These are phyloP conservation scores for Sminthurinus signatus DNA, from an alignment of 1,140 invertebrate species.

Conservation along the genomic window DNA sequence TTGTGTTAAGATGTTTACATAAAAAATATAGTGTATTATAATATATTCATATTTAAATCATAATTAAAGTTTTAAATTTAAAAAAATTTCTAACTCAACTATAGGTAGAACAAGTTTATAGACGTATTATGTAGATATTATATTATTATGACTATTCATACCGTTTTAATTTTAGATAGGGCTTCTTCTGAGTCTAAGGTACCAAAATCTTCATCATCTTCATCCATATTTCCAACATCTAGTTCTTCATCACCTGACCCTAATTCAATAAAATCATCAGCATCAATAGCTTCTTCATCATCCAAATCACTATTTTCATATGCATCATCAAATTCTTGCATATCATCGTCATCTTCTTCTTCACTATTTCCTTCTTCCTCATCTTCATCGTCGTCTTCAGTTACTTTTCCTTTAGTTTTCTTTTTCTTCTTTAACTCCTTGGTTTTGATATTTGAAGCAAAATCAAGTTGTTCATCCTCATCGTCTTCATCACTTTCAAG, in stretches of 20 bases:
- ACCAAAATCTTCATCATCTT: constrained; percentile 41
- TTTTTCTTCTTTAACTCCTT: constrained; percentile 7
- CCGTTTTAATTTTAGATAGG: too few species aligned
- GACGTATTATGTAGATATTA: too few species aligned
- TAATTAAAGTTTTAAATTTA: too few species aligned
- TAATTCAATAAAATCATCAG: constrained; percentile 35
- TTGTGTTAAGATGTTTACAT: too few species aligned
- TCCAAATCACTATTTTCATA: constrained; percentile 46
- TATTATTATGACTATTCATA: too few species aligned
- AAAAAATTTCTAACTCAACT: too few species aligned
- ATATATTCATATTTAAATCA: too few species aligned
- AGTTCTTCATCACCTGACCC: constrained; percentile 38
- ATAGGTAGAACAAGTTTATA: too few species aligned
- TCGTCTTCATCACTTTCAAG: constrained; percentile 37
- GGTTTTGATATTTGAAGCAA: constrained; percentile 41
- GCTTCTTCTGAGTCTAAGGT: too few species aligned
- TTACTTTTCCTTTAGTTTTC: constrained; percentile 41
- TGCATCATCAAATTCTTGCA: constrained; percentile 47
- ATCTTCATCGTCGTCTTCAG: constrained; percentile 42
- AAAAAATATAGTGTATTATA: too few species aligned
- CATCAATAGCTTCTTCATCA: constrained; percentile 45
- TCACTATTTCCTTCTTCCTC: constrained; percentile 36
- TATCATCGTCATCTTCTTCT: constrained; percentile 42
- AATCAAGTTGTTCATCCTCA: constrained; percentile 28
- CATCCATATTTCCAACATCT: constrained; percentile 42